phyloP scores from a whole-genome alignment of 1,140 invertebrate genomes.

The Zaprionus taronus region DNA sequence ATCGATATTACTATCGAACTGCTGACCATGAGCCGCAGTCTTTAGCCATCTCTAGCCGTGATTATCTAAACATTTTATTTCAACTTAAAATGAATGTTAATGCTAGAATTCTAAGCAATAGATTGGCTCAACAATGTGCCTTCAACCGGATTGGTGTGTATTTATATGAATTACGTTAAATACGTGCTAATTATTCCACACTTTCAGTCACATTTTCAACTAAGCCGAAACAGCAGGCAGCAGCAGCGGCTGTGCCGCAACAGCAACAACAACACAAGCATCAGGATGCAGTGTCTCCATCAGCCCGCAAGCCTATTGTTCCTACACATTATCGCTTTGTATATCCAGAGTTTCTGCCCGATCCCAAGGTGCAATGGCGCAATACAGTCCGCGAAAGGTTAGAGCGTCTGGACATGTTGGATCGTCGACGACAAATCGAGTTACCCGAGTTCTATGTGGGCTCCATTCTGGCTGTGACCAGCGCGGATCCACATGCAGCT shows the following conservation, averaged over 20 bases:
- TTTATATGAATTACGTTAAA: not conserved
- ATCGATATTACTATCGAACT: slow-evolving; percentile 11
- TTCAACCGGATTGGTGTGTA: slow-evolving; percentile 67
- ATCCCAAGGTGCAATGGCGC: slow-evolving; percentile 91
- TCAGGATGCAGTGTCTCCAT: slow-evolving; percentile 3
- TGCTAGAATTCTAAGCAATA: slow-evolving; percentile 45
- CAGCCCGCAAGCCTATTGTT: slow-evolving; percentile 64
- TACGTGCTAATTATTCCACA: not conserved
- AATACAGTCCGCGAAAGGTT: slow-evolving; percentile 94
- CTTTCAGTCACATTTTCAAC: slow-evolving; percentile 78
- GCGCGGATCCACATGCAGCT: slow-evolving; percentile 93
- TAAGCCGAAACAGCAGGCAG: slow-evolving; percentile 66
- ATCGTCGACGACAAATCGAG: slow-evolving; percentile 89
- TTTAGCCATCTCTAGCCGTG: slow-evolving; percentile 33
- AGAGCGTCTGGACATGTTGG: slow-evolving; percentile 96
- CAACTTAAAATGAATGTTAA: slow-evolving; percentile 71
- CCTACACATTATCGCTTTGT: slow-evolving; percentile 89
- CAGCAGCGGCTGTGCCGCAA: slow-evolving; percentile 18
- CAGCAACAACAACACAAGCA: slow-evolving; percentile 40
- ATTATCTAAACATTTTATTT: slow-evolving; percentile 71
- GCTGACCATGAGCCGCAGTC: not conserved
- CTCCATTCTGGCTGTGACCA: slow-evolving; percentile 95
- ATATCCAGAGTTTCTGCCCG: slow-evolving; percentile 98
- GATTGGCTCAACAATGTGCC: slow-evolving; percentile 38
- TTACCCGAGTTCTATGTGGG: slow-evolving; percentile 99